Conservation (phyloP, 2,888 invertebrate species). For the Noctua fimbriata region DNA sequence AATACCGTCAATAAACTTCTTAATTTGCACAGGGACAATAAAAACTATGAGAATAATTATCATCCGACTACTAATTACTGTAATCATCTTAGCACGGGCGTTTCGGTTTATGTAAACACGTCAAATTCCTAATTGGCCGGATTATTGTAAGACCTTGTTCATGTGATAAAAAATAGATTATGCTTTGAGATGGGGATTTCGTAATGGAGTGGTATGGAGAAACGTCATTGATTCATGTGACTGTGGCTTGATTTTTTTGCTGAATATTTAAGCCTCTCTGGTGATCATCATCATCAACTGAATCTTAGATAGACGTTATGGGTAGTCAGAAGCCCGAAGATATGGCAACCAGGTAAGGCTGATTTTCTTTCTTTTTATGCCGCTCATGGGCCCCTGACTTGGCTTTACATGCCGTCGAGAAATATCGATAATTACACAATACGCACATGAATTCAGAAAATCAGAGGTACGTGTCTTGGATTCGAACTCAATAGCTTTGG, state of each 20-base stretch:
- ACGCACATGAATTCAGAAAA: too few relatives aligned
- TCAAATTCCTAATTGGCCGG: constrained; percentile 70
- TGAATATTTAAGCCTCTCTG: background rate
- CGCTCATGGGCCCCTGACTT: too few relatives aligned
- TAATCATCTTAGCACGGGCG: constrained; percentile 61
- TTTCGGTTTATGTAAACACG: constrained; percentile 63
- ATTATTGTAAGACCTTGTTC: constrained; percentile 69
- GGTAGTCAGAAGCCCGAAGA: background rate
- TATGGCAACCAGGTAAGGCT: too few relatives aligned
- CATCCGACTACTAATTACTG: constrained; percentile 70
- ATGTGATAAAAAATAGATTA: constrained; percentile 61
- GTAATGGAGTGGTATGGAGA: constrained; percentile 1
- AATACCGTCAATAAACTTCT: constrained; percentile 77
- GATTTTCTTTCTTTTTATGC: too few relatives aligned
- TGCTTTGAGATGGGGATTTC: constrained; percentile 44
- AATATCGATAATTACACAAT: too few relatives aligned
- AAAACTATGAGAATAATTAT: constrained; percentile 64
- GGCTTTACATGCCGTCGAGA: too few relatives aligned
- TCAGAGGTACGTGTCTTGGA: too few relatives aligned
- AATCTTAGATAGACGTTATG: background rate
- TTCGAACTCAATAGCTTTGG: too few relatives aligned
- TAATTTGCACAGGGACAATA: constrained; percentile 73
- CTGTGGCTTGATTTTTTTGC: background rate
- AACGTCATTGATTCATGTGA: constrained; percentile 35
- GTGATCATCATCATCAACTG: background rate